These are phyloP conservation scores for Micropterix aruncella DNA, from an alignment of 2,888 invertebrate species.

Conservation along the genomic window DNA sequence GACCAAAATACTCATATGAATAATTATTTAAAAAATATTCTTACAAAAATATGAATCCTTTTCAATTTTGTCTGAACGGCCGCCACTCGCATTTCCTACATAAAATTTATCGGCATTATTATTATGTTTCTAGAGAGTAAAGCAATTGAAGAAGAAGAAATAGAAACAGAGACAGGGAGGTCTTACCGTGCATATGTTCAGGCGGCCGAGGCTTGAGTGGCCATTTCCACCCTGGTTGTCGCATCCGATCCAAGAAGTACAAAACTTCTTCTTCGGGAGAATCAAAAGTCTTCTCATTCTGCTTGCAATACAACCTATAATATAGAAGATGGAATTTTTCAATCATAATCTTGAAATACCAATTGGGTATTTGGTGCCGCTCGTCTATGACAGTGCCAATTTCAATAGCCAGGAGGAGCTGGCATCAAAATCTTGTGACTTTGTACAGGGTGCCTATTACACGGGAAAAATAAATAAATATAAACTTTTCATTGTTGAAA, in stretches of 20 bases:
- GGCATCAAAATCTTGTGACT: too few species aligned
- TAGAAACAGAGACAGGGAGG: not conserved
- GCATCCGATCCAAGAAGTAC: slow-evolving; percentile 67
- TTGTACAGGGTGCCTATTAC: too few species aligned
- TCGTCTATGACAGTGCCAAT: not conserved
- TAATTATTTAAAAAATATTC: slow-evolving; percentile 16
- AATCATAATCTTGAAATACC: not conserved
- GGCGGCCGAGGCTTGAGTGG: slow-evolving; percentile 50
- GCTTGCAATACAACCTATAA: slow-evolving; percentile 60
- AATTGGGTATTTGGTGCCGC: not conserved
- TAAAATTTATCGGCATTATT: too few species aligned
- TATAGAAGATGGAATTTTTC: not conserved
- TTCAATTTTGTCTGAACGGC: slow-evolving; percentile 34
- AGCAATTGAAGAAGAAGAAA: not conserved
- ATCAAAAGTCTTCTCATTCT: slow-evolving; percentile 51
- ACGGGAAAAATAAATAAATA: too few species aligned
- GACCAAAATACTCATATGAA: too few species aligned
- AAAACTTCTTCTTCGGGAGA: slow-evolving; percentile 63
- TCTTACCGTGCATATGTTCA: slow-evolving; percentile 45
- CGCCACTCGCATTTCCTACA: slow-evolving; percentile 35
- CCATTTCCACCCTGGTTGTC: slow-evolving; percentile 78
- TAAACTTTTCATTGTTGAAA: too few species aligned
- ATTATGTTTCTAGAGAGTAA: too few species aligned
- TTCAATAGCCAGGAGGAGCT: not conserved
- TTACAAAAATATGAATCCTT: slow-evolving; percentile 46